Evolutionary conservation across 2,797 vertebrate species (phyloP).

Genomic region (Pogoniulus pusillus): DNA sequence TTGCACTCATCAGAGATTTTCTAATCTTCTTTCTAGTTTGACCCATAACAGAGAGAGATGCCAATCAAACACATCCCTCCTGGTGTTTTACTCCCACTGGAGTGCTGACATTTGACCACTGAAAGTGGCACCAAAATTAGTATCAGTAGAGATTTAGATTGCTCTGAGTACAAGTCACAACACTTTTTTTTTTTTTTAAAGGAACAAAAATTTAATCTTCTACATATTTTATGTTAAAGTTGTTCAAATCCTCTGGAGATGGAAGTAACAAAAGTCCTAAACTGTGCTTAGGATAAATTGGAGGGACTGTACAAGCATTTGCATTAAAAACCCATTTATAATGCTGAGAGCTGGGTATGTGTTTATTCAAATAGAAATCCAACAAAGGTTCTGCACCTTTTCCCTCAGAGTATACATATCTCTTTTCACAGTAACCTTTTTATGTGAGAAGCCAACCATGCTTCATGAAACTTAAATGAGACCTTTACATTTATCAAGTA

Average conservation of each 20-base stretch:
- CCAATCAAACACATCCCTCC: not conserved
- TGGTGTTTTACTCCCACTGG: not conserved
- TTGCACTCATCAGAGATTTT: not conserved
- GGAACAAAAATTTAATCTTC: not conserved
- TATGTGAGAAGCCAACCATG: not conserved
- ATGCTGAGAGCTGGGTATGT: not conserved
- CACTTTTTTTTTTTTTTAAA: not conserved
- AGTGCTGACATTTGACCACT: not conserved
- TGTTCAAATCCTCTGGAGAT: not conserved
- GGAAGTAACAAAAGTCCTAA: not conserved
- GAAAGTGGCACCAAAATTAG: not conserved
- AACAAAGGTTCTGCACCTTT: not conserved
- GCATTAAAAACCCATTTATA: not conserved
- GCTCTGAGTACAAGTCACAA: not conserved
- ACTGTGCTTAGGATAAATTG: not conserved
- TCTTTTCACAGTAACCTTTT: slow-evolving; percentile 19
- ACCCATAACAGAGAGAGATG: not conserved
- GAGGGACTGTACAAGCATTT: not conserved
- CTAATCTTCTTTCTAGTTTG: not conserved
- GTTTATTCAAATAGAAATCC: slow-evolving; percentile 6
- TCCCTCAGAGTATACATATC: not conserved
- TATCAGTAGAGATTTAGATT: not conserved
- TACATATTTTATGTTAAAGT: not conserved
- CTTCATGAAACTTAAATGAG: slow-evolving; percentile 13
- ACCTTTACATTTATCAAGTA: not conserved